Conservation (phyloP, 2,797 vertebrate genomes). For the Gadopsis marmoratus region DNA sequence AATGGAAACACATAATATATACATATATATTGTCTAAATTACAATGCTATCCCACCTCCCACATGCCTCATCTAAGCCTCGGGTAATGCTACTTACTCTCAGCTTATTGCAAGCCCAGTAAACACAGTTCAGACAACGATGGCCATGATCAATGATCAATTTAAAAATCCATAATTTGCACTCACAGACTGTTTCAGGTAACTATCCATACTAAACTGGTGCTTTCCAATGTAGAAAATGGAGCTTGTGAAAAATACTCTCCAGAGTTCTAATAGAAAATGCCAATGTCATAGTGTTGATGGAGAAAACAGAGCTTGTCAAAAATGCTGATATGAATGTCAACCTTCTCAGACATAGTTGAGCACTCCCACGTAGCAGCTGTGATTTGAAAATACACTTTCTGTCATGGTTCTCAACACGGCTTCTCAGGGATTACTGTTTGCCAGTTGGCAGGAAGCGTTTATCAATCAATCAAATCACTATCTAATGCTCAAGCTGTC, state of each 20-base stretch:
- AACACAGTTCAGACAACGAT: slow-evolving; percentile 34
- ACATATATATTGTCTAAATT: slow-evolving; percentile 24
- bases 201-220: background rate
- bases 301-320: background rate
- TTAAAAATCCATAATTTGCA: slow-evolving; percentile 12
- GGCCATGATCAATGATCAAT: slow-evolving; percentile 21
- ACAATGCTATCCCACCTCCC: slow-evolving; percentile 16
- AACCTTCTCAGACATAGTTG: slow-evolving; percentile 10
- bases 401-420: slow-evolving; percentile 25
- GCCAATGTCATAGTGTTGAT: background rate
- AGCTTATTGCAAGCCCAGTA: slow-evolving; percentile 39
- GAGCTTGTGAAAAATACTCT: background rate
- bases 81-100: slow-evolving; percentile 37
- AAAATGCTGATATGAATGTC: slow-evolving; percentile 10
- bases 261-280: background rate
- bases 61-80: slow-evolving; percentile 44
- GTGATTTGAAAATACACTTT: slow-evolving; percentile 30
- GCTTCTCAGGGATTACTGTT: slow-evolving; percentile 36
- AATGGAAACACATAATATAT: slow-evolving; percentile 7
- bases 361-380: slow-evolving; percentile 8
- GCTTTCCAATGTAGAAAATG: background rate
- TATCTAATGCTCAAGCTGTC: slow-evolving; percentile 1
- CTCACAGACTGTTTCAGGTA: background rate
- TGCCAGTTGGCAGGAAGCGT: background rate
- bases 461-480: slow-evolving; percentile 26